phyloP scores from a whole-genome alignment of 2,888 invertebrate species.

The Pocota personata region DNA sequence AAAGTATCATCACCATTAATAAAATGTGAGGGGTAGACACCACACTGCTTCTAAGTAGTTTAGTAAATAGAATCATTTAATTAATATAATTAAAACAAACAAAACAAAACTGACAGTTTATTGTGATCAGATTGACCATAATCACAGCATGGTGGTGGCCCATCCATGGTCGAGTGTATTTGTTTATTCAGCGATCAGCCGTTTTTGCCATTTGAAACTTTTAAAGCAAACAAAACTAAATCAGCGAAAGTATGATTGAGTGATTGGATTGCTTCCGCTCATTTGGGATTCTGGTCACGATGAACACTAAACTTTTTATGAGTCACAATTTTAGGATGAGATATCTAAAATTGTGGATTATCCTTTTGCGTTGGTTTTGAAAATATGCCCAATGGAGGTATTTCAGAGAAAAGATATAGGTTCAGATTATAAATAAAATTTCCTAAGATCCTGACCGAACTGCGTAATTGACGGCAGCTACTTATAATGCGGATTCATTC shows the following conservation, averaged over 20 bases:
- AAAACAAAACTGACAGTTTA: neutral
- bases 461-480: too few species aligned
- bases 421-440: too few species aligned
- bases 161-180: neutral
- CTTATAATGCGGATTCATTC: too few species aligned
- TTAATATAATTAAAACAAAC: conserved; percentile 16
- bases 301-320: neutral
- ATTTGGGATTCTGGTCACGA: neutral
- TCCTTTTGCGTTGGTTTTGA: too few species aligned
- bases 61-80: conserved; percentile 36
- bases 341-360: neutral
- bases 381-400: too few species aligned
- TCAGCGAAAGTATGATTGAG: neutral
- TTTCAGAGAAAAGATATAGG: too few species aligned
- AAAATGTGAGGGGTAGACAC: neutral
- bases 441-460: too few species aligned
- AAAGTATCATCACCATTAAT: conserved; percentile 1
- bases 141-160: neutral
- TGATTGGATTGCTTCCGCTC: neutral
- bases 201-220: neutral
- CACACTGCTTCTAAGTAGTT: conserved; percentile 10
- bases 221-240: neutral
- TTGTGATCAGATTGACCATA: conserved; percentile 1
- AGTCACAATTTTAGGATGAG: neutral
- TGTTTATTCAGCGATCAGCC: neutral